A percentile compares a stretch with the other conserved stretches of the same genome.
Evolutionary conservation across 92 coral and sea anemone species (phyloP).

Genomic region (Montipora capitata): DNA sequence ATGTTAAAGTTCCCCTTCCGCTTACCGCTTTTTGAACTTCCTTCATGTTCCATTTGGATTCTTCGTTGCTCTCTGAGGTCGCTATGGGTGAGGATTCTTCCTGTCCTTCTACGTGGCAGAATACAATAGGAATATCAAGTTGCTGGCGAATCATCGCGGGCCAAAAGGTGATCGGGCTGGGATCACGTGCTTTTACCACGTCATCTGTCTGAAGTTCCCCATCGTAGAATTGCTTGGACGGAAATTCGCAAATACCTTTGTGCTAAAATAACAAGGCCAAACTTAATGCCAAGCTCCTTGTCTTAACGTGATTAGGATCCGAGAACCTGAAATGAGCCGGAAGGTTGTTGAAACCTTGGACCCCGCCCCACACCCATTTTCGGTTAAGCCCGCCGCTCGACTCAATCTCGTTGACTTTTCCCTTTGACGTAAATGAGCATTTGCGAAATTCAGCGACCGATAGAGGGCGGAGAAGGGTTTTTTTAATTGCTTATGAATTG

Average conservation of each 20-base stretch:
- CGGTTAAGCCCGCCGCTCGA: too few relatives aligned
- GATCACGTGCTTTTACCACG: conserved; percentile 57
- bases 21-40: conserved; percentile 80
- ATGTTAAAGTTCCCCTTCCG: neutral
- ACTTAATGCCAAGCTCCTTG: neutral
- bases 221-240: conserved; percentile 77
- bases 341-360: neutral
- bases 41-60: conserved; percentile 84
- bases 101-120: conserved; percentile 86
- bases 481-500: too few relatives aligned
- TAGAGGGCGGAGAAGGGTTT: neutral
- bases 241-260: conserved; percentile 81
- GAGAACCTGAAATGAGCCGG: too few relatives aligned
- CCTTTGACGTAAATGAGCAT: too few relatives aligned
- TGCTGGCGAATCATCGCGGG: conserved; percentile 65
- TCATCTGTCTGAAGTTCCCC: conserved; percentile 71
- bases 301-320: too few relatives aligned
- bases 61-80: conserved; percentile 80
- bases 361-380: too few relatives aligned
- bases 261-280: conserved; percentile 51
- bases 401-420: too few relatives aligned
- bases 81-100: conserved; percentile 71
- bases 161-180: conserved; percentile 76
- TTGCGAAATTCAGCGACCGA: neutral
- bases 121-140: conserved; percentile 68